A percentile compares a stretch with the other conserved stretches of the same genome.
These are phyloP conservation scores for Balanococcus diminutus DNA, from an alignment of 2,888 invertebrate species.

Conservation along the genomic window DNA sequence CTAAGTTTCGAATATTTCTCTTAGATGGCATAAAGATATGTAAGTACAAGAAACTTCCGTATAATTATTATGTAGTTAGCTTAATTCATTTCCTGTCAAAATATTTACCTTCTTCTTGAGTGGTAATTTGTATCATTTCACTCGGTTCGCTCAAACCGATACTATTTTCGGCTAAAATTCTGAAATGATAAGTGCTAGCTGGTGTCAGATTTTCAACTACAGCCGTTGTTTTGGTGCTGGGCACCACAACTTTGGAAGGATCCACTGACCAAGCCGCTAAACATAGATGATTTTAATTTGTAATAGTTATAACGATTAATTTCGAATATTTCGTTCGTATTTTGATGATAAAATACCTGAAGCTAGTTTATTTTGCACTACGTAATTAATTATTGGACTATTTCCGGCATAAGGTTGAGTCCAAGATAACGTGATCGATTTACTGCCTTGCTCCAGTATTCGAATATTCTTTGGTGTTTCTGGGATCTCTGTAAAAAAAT, in stretches of 20 bases:
- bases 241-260: slow-evolving; percentile 80
- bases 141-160: slow-evolving; percentile 86
- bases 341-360: slow-evolving; percentile 56
- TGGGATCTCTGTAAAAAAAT: slow-evolving; percentile 72
- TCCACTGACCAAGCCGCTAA: slow-evolving; percentile 81
- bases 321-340: not conserved
- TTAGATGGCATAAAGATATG: not conserved
- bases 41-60: too few relatives aligned
- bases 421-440: slow-evolving; percentile 86
- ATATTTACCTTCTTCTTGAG: slow-evolving; percentile 75
- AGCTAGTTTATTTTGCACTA: slow-evolving; percentile 78
- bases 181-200: slow-evolving; percentile 83
- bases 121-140: slow-evolving; percentile 82
- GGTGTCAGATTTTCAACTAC: slow-evolving; percentile 82
- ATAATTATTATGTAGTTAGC: too few relatives aligned
- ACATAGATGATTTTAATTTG: slow-evolving; percentile 57
- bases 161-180: slow-evolving; percentile 88
- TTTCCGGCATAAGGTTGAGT: slow-evolving; percentile 87
- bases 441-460: slow-evolving; percentile 82
- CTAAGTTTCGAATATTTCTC: not conserved
- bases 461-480: slow-evolving; percentile 87
- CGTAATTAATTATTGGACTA: slow-evolving; percentile 85
- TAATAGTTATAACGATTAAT: not conserved
- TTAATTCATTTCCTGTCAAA: too few relatives aligned
- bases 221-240: slow-evolving; percentile 81